These are phyloP conservation scores for Saccopteryx bilineata DNA, from an alignment of 2,113 vertebrate genomes.

Conservation along the genomic window DNA sequence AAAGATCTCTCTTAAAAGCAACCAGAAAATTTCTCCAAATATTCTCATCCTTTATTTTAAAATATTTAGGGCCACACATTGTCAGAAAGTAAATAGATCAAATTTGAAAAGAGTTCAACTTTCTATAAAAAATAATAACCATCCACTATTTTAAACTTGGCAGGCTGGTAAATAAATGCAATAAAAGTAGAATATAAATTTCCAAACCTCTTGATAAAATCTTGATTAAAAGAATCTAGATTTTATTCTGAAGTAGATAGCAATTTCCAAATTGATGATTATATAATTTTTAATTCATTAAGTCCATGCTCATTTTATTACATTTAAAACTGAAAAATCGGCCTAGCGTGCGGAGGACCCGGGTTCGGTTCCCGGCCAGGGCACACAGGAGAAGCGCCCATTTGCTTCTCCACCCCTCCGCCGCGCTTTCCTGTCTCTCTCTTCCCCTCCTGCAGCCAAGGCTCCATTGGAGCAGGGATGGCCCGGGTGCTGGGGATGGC, in stretches of 20 bases:
- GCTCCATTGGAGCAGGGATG: too few species aligned
- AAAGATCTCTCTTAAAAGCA: background rate
- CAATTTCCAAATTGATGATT: constrained; percentile 61
- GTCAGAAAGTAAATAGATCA: constrained; percentile 54
- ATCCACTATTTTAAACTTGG: constrained; percentile 16
- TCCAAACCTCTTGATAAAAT: constrained; percentile 50
- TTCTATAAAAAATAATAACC: constrained; percentile 59
- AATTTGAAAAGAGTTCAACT: constrained; percentile 58
- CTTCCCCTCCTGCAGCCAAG: too few species aligned
- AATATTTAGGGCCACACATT: background rate
- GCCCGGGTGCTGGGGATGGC: too few species aligned
- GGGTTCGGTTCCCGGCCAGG: too few species aligned
- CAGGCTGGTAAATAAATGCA: constrained; percentile 15
- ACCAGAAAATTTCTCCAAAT: constrained; percentile 24
- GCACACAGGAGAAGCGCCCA: too few species aligned
- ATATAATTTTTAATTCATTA: constrained; percentile 76
- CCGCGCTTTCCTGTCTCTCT: too few species aligned
- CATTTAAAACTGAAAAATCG: constrained; percentile 74
- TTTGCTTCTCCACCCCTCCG: too few species aligned
- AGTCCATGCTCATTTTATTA: constrained; percentile 60
- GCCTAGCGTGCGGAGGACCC: too few species aligned
- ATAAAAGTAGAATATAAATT: constrained; percentile 13
- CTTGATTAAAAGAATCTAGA: constrained; percentile 55
- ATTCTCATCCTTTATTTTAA: constrained; percentile 29
- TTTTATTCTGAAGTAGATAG: constrained; percentile 7